These are phyloP conservation scores for Atta cephalotes DNA, from an alignment of 1,140 invertebrate genomes.

Conservation along the genomic window DNA sequence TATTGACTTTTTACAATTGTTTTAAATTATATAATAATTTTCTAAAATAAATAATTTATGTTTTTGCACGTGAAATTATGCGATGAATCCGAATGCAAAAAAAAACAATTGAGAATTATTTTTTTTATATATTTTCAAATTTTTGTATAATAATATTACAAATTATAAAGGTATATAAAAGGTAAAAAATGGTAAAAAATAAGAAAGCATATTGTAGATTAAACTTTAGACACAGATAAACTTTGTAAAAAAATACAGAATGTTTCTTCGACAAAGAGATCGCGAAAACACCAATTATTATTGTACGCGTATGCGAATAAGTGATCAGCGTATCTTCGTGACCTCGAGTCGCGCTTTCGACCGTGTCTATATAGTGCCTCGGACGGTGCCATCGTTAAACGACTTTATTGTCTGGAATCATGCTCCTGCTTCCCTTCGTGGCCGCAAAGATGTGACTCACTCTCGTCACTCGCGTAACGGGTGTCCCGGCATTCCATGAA, in stretches of 20 bases:
- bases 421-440: conserved; percentile 66
- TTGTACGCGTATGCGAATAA: background rate
- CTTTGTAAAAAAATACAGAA: background rate
- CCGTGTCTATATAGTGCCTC: background rate
- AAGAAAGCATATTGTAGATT: too few relatives aligned
- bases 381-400: conserved; percentile 69
- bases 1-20: too few relatives aligned
- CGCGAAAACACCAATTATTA: background rate
- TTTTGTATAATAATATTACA: too few relatives aligned
- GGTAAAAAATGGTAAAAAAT: too few relatives aligned
- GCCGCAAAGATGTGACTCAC: conserved; percentile 72
- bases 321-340: background rate
- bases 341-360: conserved; percentile 17
- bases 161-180: too few relatives aligned
- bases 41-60: too few relatives aligned
- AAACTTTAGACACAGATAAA: background rate
- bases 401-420: conserved; percentile 77
- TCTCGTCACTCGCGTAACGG: conserved; percentile 71
- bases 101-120: too few relatives aligned
- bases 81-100: too few relatives aligned
- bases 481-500: conserved; percentile 58
- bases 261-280: background rate
- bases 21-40: too few relatives aligned
- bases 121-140: too few relatives aligned
- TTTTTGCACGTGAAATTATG: too few relatives aligned